Evolutionary conservation across 2,888 invertebrate species (phyloP), one percentile per base, ranked within the genome.

Genomic region (Limnephilus lunatus): DNA sequence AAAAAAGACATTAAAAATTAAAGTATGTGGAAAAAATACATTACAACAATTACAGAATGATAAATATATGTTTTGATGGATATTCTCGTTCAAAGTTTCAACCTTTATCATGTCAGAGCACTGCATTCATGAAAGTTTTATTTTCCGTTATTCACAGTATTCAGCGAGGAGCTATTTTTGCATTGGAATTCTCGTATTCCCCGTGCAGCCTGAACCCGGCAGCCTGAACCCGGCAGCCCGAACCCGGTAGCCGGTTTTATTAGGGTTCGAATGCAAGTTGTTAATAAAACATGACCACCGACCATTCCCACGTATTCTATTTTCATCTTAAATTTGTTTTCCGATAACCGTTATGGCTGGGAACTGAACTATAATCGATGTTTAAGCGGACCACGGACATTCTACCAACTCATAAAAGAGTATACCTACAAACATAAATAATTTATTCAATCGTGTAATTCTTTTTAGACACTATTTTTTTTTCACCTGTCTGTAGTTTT

Each of bases 221-320:
- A 32, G 32, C 32, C 32, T 32, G 32, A 32, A 32, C 68, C 68
- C 68, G 68, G 68, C 68, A 68, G 68, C 68, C 53, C 19, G 53
- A 53, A 19, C 53, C 25, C 68, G 86, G 88, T 53, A 32, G 68
- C 35, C 80, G 81, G 95, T 94, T 95, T 95, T 96, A 96, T 96
- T 96, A 95, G 96, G 95, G 96, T 95, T 95, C 96, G 95, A 96
- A 96, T 96, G 96, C 96, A 96, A 96, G 96, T 96, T 96, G 96
- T 96, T 96, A 96, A 96, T 96, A 96, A 96, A 96, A 96, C 96
- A 96, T 96, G 95, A 95, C 95, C 95, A 95, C 95, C 95, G 95
- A 95, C 95, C 96, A 95, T 95, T 96, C 48, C 81, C 68, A 81
- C 81, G 39, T 80, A 90, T 89, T 85, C 89, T 90, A 48, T 92